phyloP scores from a whole-genome alignment of 2,113 vertebrate species.

The Callopanchax toddi region DNA sequence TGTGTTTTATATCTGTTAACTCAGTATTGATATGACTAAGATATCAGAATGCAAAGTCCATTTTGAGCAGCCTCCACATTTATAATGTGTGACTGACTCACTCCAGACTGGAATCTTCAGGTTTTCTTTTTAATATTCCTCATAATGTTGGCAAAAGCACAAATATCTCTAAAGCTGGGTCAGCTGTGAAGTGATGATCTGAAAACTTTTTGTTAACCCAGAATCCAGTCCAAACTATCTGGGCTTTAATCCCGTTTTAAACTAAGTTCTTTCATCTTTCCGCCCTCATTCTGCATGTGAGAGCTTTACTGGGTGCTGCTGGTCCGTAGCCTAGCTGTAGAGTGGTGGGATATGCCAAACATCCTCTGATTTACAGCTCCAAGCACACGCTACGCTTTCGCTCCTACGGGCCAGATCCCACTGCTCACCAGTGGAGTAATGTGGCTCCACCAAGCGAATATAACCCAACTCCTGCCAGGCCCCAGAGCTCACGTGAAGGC shows the following conservation, averaged over 20 bases:
- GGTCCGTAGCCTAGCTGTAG: constrained; percentile 49
- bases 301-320: constrained; percentile 71
- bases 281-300: constrained; percentile 54
- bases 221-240: constrained; percentile 48
- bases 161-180: constrained; percentile 56
- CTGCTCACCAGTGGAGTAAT: constrained; percentile 68
- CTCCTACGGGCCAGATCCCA: constrained; percentile 71
- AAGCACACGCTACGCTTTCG: constrained; percentile 61
- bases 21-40: no score
- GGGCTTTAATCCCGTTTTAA: constrained; percentile 62
- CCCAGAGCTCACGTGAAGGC: constrained; percentile 63
- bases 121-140: no score
- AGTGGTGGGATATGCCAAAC: constrained; percentile 64
- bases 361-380: constrained; percentile 72
- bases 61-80: no score
- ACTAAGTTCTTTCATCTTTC: constrained; percentile 71
- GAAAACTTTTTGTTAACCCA: constrained; percentile 59
- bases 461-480: constrained; percentile 62
- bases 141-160: constrained; percentile 50
- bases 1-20: no score
- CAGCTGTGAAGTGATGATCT: constrained; percentile 64
- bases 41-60: no score
- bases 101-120: no score
- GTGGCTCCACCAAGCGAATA: constrained; percentile 56
- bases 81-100: no score